Evolutionary conservation across 2,888 invertebrate genomes (phyloP).

Genomic region (Unio pictorum): DNA sequence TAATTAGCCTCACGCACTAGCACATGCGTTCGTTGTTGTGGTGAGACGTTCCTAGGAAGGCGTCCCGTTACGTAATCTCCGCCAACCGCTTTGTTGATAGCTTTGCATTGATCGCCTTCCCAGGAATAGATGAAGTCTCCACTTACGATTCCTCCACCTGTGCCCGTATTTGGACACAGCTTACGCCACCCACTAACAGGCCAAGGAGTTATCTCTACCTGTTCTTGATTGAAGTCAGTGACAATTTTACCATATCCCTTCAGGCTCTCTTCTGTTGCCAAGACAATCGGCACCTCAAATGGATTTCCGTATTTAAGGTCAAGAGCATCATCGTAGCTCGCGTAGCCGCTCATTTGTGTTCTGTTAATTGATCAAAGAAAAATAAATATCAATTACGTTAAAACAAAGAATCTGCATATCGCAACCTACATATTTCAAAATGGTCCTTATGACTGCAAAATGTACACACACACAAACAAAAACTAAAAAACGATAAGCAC

Average conservation of each 20-base stretch:
- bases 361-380: neutral
- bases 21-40: constrained; percentile 36
- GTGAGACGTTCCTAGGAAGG: constrained; percentile 26
- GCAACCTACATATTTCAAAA: too few relatives aligned
- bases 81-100: constrained; percentile 38
- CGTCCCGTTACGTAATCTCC: constrained; percentile 36
- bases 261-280: constrained; percentile 32
- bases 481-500: too few relatives aligned
- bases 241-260: constrained; percentile 46
- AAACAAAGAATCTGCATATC: neutral
- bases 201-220: constrained; percentile 49
- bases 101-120: constrained; percentile 34
- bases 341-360: constrained; percentile 30
- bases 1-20: constrained; percentile 44
- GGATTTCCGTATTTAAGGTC: constrained; percentile 42
- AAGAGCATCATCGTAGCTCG: constrained; percentile 35
- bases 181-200: constrained; percentile 38
- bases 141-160: constrained; percentile 26
- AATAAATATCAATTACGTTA: too few relatives aligned
- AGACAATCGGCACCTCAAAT: constrained; percentile 35
- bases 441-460: too few relatives aligned
- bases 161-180: constrained; percentile 37
- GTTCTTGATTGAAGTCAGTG: constrained; percentile 31
- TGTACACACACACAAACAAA: too few relatives aligned
- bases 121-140: constrained; percentile 40